Base-by-base conservation (phyloP, 2,888 invertebrate species). In the Sturmia bella region DNA sequence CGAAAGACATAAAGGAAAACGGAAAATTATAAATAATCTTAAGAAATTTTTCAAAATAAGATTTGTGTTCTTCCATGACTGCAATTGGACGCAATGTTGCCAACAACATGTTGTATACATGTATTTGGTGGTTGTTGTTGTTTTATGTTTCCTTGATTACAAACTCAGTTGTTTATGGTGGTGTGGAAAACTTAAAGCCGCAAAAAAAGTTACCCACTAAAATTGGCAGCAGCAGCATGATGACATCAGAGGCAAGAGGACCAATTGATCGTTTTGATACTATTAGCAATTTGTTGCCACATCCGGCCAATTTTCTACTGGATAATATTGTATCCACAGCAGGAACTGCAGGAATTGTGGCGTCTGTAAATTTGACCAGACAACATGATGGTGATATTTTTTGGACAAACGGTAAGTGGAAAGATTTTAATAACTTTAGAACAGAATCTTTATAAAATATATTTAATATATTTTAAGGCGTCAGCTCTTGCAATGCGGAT, bases 311-410 rank as follows among this genome's bases (percentile, higher is more conserved):
- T 86, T 87, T 89, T 83, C 86, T 89, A 85, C 85, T 90, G 85
- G 88, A 89, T 83, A 87, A 87, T 84, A 85, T 89, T 83, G 87
- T 89, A 69, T 87, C 88, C 69, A 85, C 87, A 77, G 85, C 84
- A 76, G 87, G 66, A 12, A 17, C 61, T 17, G 69, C 12, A 9
- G 45, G 39, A 13, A 39, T 64, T n/a, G 88, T 54, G 88, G 87
- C 84, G 84, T 88, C 85, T 2, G 87, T 90, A 83, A 91, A 91
- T 88, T 87, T 91, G 87, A 91, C 91, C 54, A 87, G 91, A 85
- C 90, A 91, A 85, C 89, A 91, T 87, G 90, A 90, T 83, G 91
- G 91, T 74, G 91, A 91, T 87, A 85, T 90, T 63, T 91, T 91
- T 86, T 88, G 87, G 79, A 89, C 90, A 52, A 89, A 85, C 84